Evolutionary conservation across 2,113 vertebrate genomes (phyloP), one percentile per base, ranked within the genome.

Genomic region (Elanus axillaris): DNA sequence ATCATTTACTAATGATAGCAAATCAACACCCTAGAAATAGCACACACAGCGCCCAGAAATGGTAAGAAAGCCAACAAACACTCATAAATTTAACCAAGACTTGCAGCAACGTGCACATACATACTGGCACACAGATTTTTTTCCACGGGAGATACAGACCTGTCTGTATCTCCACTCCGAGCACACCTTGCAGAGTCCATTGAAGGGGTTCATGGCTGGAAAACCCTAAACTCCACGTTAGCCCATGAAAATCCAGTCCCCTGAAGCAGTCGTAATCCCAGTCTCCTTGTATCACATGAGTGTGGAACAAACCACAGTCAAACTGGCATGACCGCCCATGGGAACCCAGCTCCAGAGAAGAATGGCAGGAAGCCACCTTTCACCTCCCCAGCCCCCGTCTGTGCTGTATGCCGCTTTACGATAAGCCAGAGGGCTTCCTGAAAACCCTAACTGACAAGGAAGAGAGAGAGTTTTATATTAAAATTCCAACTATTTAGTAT

Each of bases 331-430:
- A 98, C 98, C 97, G 98, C 98, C 98, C 99, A 98, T 99, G 99
- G 98, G 99, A 99, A 99, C 99, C 98, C 98, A 98, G 98, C 98
- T 98, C 97, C 85, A 69, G 98, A 99, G 98, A 99, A 99, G 99
- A 99, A 99, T 99, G 97, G 99, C 98, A 99, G 99, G 99, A 99
- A 99, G 98, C 99, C 98, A 98, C 99, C 99, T 99, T 97, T 99
- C 98, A 98, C 98, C 98, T 98, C 98, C 97, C 98, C 92, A 62
- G 89, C 96, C 97, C 98, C 98, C 98, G 98, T 82, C 98, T 98
- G 98, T 38, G 97, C 98, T 98, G 98, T 97, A 96, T 99, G 98
- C 98, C 98, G 98, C 98, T 97, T 92, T 85, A 98, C 93, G 99
- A 99, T 99, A 99, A 99, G 98, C 96, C 97, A 86, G 96, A 98